Evolutionary conservation across 2,113 vertebrate genomes (phyloP), one percentile per base, ranked within the genome.

Genomic region (Scomber japonicus): DNA sequence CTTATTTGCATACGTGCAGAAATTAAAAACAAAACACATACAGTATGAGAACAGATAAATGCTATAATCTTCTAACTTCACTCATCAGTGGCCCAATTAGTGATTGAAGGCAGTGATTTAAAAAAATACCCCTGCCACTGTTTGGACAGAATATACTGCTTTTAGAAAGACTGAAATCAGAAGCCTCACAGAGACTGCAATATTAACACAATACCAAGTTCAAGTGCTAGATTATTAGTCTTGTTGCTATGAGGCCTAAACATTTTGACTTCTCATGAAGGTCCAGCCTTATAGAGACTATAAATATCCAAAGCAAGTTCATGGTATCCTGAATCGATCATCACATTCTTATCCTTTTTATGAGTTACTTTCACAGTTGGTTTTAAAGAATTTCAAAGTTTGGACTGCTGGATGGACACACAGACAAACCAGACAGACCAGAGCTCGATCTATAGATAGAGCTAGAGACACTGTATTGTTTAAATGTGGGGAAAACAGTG

Each of bases 61-160:
- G 11, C 17, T 64, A 17, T 24, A 11, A 48, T 78, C 59, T 56
- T 31, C 17, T 21, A 10, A 19, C 6, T 1, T 9, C 14, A 9
- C 10, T 56, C 15, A 77, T 50, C 45, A 45, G 21, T 9, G 19
- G 55, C 8, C 48, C 31, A 30, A 68, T 61, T 49, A 78, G 65
- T n/a, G 14, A 40, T 13, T 49, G 27, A 1, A 59, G 15, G 19
- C 2, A 53, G 14, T 30, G 19, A 46, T 45, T 64, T 12, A 2
- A 44, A n/a, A 35, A 35, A 35, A 63, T 30, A 15, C 24, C 11
- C 7, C 2, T 21, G 12, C 1, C 0, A 21, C 9, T 44, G 14
- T 63, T 21, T 48, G 17, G 24, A 31, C 31, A 8, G 30, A 49
- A 13, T 53, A 7, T 16, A 44, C 7, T 46, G 16, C 24, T 55